Base-by-base conservation (phyloP, 2,888 invertebrate genomes). In the Odontocerum albicorne region DNA sequence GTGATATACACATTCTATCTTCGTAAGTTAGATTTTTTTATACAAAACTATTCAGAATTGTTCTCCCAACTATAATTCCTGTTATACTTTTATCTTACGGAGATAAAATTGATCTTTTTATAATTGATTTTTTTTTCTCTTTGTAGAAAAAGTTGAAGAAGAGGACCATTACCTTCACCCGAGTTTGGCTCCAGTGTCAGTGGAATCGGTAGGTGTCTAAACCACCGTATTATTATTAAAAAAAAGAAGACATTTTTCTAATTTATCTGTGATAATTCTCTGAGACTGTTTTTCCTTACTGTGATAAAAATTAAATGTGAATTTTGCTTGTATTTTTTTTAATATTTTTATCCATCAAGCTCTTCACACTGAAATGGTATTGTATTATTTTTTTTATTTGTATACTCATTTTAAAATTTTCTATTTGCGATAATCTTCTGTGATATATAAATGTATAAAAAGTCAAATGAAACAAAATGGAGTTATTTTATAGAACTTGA, bases 151-250 rank as follows among this genome's bases (percentile, higher is more conserved):
- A 63, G 79, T 74, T 49, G 77, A 74, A 40, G 79, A 78, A 52
- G 79, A 76, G 59, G 85, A 85, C 43, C 82, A 86, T 57, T 94
- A 94, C 67, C 77, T 94, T 16, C 94, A 94, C 71, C 93, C 92
- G n/a, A 90, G 89, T 67, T 76, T 93, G 61, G 77, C 84, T 3
- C 74, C 83, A 52, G 69, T 70, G 49, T 69, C 82, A 55, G 80
- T 82, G 64, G 85, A 86, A 77, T 78, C 82, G 72, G 86, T 87
- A 77, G 79, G 85, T 84, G 62, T 45, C 36, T 47, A 38, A 31
- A 38, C 45, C 55, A 10, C 27, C 40, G 20, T 56, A 35, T n/a
- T n/a, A n/a, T 31, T 13, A 32, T 31, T 21, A 38, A 22, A 49
- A 47, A 36, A 31, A 47, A 53, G 21, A 40, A 39, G 35, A 55